A percentile compares a stretch with the other conserved stretches of the same genome.
phyloP scores from a whole-genome alignment of 2,888 invertebrate species.

The Ennomos fuscantarius region DNA sequence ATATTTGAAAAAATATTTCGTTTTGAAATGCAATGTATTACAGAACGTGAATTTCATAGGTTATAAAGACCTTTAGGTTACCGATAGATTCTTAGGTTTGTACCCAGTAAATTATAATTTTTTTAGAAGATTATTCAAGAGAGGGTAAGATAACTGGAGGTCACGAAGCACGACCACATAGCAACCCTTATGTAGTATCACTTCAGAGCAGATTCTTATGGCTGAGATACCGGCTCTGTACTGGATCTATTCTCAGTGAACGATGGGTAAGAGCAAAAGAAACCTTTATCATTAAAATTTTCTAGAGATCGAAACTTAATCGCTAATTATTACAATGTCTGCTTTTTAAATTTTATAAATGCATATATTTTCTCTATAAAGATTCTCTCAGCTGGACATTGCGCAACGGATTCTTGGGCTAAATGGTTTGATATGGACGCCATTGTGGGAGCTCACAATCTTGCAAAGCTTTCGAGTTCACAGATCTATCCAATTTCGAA shows the following conservation, averaged over 20 bases:
- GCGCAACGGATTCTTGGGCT: conserved; percentile 64
- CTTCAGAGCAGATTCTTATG: conserved; percentile 70
- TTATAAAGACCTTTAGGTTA: too few relatives aligned
- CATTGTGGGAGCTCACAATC: conserved; percentile 74
- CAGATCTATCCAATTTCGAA: conserved; percentile 65
- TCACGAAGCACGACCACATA: conserved; percentile 65
- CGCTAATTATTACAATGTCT: too few relatives aligned
- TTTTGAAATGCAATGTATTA: too few relatives aligned
- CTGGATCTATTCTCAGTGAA: conserved; percentile 72
- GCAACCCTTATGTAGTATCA: conserved; percentile 77
- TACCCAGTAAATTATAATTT: too few relatives aligned
- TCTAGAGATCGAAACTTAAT: too few relatives aligned
- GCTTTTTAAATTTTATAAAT: conserved; percentile 6
- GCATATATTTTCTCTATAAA: conserved; percentile 35
- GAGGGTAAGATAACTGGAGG: conserved; percentile 69
- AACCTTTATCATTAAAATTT: too few relatives aligned
- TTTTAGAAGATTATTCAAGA: conserved; percentile 6
- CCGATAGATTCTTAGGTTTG: too few relatives aligned
- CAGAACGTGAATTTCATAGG: too few relatives aligned
- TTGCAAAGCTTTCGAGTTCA: conserved; percentile 60
- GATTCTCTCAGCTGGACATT: conserved; percentile 79
- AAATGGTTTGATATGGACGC: conserved; percentile 72
- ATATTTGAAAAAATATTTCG: too few relatives aligned
- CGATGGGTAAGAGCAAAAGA: conserved; percentile 62
- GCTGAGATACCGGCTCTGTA: conserved; percentile 69